A percentile compares a stretch with the other conserved stretches of the same genome.
These are phyloP conservation scores for Craniophora ligustri DNA, from an alignment of 2,888 invertebrate genomes.

Conservation along the genomic window DNA sequence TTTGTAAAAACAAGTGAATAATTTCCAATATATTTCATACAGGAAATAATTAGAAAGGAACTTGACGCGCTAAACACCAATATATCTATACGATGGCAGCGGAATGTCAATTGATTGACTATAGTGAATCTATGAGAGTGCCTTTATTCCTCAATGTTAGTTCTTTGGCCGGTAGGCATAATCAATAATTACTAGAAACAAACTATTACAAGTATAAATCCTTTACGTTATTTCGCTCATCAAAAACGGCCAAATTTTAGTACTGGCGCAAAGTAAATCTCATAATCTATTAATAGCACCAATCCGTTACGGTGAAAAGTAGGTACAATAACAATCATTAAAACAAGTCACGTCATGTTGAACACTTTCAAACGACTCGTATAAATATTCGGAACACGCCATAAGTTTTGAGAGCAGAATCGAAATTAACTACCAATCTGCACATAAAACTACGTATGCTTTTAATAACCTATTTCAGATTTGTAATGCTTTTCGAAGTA, in stretches of 20 bases:
- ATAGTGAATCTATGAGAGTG: too few species aligned
- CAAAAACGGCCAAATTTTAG: background rate
- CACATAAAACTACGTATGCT: background rate
- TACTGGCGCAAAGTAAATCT: background rate
- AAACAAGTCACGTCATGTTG: conserved; percentile 25
- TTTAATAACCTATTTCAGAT: background rate
- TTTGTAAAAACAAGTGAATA: too few species aligned
- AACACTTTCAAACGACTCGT: conserved; percentile 30
- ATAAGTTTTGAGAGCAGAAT: conserved; percentile 5
- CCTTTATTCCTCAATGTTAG: too few species aligned
- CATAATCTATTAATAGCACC: background rate
- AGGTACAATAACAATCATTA: conserved; percentile 19
- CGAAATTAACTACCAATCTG: background rate
- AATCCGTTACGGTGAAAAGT: conserved; percentile 9
- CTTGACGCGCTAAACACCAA: too few species aligned
- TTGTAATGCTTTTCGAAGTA: background rate
- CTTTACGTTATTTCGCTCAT: too few species aligned
- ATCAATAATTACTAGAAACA: too few species aligned
- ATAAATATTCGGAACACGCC: conserved; percentile 13
- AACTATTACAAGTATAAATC: too few species aligned
- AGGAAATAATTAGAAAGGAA: too few species aligned
- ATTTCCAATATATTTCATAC: too few species aligned
- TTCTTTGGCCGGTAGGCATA: too few species aligned
- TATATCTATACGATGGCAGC: too few species aligned
- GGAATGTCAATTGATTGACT: too few species aligned